Evolutionary conservation across 2,113 vertebrate species (phyloP).

Genomic region (Neotragus pygmaeus): DNA sequence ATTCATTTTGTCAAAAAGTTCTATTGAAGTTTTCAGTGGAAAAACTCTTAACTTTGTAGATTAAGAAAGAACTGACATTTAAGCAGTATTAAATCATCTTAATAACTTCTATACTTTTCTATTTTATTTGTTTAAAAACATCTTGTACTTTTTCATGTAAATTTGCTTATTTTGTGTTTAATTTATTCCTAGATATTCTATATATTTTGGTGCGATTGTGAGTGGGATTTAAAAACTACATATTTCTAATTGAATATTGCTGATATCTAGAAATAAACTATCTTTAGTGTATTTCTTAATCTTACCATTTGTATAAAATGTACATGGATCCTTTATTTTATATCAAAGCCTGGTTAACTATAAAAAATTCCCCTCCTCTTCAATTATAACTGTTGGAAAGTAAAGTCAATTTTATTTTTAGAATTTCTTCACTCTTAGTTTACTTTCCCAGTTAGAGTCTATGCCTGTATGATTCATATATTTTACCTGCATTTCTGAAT

Average conservation of each 20-base stretch:
- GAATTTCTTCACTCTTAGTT: neutral
- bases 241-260: neutral
- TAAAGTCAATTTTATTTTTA: neutral
- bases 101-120: neutral
- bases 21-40: neutral
- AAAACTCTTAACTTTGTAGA: neutral
- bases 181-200: neutral
- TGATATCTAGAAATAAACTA: neutral
- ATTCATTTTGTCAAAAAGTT: constrained; percentile 18
- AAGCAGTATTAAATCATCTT: neutral
- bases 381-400: neutral
- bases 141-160: neutral
- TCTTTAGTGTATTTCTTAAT: neutral
- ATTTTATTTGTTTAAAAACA: neutral
- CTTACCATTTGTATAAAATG: neutral
- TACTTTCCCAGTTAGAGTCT: neutral
- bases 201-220: neutral
- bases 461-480: neutral
- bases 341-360: neutral
- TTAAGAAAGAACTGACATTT: neutral
- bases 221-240: neutral
- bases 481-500: constrained; percentile 35
- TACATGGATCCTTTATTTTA: neutral
- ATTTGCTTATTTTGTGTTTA: neutral
- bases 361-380: neutral